Evolutionary conservation across 2,797 vertebrate species (phyloP), one percentile per base, ranked within the genome.

Genomic region (Myotis daubentonii): DNA sequence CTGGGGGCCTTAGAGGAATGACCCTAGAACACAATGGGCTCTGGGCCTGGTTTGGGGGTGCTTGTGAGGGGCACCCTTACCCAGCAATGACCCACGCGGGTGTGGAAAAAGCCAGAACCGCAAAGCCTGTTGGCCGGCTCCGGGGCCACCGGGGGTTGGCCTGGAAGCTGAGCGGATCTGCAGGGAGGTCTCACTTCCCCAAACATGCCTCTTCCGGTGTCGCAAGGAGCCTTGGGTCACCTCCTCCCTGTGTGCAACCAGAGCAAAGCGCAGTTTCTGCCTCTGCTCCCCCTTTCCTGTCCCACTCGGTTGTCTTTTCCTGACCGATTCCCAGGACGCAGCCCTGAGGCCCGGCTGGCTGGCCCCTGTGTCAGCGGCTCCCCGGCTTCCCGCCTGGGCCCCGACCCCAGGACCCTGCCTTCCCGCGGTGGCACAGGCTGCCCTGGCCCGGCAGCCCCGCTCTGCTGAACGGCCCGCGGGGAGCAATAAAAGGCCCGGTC

Each of bases 221-320:
- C 81, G 94, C 96, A 97, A 96, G 92, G 76, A 25, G 30, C 75
- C 90, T 91, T 51, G 87, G 76, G 84, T 92, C 83, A 79, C 66
- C 93, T 88, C 55, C 88, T 93, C 92, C 96, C 87, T 94, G 98
- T 98, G 96, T 92, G 70, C 85, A 98, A 96, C 15, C 89, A 84
- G 36, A 55, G 94, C 96, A 85, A 95, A 95, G 90, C 95, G 68
- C 95, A 53, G 55, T 96, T 94, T 96, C 94, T 92, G 90, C 70
- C 47, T 68, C 66, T 81, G 92, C 94, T 97, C 82, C 81, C 97
- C 89, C 72, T 97, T 97, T 96, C 87, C 95, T 94, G 60, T 70
- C 38, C 70, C 12, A 1, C n/a, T 41, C 71, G 75, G 78, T 65
- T 41, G 33, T 55, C 91, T 89, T 90, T 78, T 68, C 25, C 5